Percentiles rank a stretch among this genome's conserved stretches.
phyloP scores from a whole-genome alignment of 35 echinoderm and acorn worm species.

The Apostichopus japonicus region DNA sequence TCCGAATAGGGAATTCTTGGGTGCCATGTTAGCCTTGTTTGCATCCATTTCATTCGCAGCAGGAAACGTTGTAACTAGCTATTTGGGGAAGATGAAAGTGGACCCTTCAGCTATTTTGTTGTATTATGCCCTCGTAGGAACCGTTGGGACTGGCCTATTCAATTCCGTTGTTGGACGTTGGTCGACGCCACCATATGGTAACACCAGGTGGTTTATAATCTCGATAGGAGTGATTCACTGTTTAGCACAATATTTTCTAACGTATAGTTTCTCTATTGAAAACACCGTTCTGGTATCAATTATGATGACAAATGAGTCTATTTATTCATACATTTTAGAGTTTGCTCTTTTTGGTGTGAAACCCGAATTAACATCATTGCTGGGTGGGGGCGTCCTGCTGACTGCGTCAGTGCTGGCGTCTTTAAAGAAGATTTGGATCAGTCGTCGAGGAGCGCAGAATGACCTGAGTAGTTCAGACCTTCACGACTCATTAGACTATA shows the following conservation, averaged over 20 bases:
- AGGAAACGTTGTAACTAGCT: conserved; percentile 7
- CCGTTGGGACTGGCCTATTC: neutral
- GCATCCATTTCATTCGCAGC: neutral
- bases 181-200: conserved; percentile 4
- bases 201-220: neutral
- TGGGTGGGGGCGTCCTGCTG: neutral
- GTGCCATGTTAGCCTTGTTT: conserved; percentile 2
- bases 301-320: conserved; percentile 6
- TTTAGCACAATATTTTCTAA: conserved; percentile 28
- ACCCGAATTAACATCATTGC: neutral
- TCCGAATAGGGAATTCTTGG: neutral
- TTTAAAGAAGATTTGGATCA: conserved; percentile 11
- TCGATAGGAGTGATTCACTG: neutral
- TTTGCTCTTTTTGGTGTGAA: neutral
- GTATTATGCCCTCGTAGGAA: neutral
- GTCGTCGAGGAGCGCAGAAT: neutral
- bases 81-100: conserved; percentile 9
- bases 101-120: neutral
- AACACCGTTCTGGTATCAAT: conserved; percentile 5
- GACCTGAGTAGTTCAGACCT: neutral
- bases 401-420: conserved; percentile 7
- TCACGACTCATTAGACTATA: no score
- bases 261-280: conserved; percentile 19
- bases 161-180: neutral
- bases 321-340: conserved; percentile 9